Base-by-base conservation (phyloP, 2,113 vertebrate genomes). In the Lanius ludovicianus region DNA sequence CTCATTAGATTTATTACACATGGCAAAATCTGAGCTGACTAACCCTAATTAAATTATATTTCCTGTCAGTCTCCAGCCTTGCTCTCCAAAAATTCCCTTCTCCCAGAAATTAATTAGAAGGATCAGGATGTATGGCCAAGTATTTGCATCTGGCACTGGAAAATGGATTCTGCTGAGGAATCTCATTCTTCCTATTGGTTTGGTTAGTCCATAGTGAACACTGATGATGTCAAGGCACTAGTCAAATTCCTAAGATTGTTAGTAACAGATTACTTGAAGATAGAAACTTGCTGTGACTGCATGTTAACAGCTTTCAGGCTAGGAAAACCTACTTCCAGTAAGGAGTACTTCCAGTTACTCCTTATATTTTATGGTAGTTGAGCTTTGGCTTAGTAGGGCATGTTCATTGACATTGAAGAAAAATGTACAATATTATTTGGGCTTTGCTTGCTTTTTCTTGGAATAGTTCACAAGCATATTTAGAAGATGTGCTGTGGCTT, bases 71-170 rank as follows among this genome's bases (percentile, higher is more conserved):
- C 42, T 80, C 33, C 70, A 87, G 74, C 62, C 53, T 77, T n/a
- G 55, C 33, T 89, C 79, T 85, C 84, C 42, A 75, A 67, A 90
- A 90, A 88, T 93, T 92, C 30, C 24, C 25, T 74, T 76, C 59
- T 76, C 71, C 70, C 42, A 69, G 74, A 84, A 78, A 95, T 80
- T 85, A 83, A 87, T 93, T 85, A 91, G 84, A 28, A 79, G 59
- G 59, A 27, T 76, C 23, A 28, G 57, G 56, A 52, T 70, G 13
- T 62, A 24, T 41, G n/a, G 37, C n/a, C 41, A 83, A 86, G 50
- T 59, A 20, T 79, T 93, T 79, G 82, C 65, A 80, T 88, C 35
- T 85, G 49, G 67, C 31, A 15, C 33, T 84, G 75, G 47, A 42
- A 73, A 87, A 76, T 65, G 78, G 57, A 60, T 91, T 27, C 30